Evolutionary conservation across 2,888 invertebrate species (phyloP), one percentile per base, ranked within the genome.

Genomic region (Latrodectus elegans): DNA sequence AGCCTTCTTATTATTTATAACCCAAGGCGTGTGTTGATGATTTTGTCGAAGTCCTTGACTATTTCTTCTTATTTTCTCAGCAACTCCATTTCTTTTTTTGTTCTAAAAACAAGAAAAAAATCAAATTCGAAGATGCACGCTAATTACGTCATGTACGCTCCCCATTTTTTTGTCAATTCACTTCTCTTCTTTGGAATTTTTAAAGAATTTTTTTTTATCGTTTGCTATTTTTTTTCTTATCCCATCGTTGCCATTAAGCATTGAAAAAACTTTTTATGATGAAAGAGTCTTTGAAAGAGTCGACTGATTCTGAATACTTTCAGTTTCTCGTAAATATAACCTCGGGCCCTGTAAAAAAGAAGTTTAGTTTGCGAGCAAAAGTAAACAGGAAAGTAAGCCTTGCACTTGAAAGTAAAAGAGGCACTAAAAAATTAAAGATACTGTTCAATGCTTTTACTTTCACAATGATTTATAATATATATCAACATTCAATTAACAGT

Each of bases 101-200:
- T 26, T 60, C 17, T 17, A 67, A 73, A 60, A 26, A 55, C 6
- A 71, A 79, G 68, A 80, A 81, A 67, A 81, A 67, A 22, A 22
- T 22, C 12, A 17, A 49, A 72, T 70, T 73, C 72, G 52, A 26
- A 55, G 55, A 75, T 55, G 53, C 75, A 78, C 67, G 73, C 84
- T 84, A 84, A 84, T 84, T 84, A 84, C 67, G 72, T 78, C 84
- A 84, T 77, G 65, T 68, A 84, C 78, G 52, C 77, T 53, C n/a
- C 60, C 8, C 60, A n/a, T 84, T 71, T 72, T 84, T 67, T 73
- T 65, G 64, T 72, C 70, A 55, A 53, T 51, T 75, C 70, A 70
- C 22, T 82, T 73, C 67, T 12, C 60, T 73, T 75, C 64, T 70
- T 17, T 14, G 68, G 12, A 55, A 74, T 68, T 81, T 74, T 22